phyloP scores from a whole-genome alignment of 2,113 vertebrate genomes.

The Calidris pugnax region DNA sequence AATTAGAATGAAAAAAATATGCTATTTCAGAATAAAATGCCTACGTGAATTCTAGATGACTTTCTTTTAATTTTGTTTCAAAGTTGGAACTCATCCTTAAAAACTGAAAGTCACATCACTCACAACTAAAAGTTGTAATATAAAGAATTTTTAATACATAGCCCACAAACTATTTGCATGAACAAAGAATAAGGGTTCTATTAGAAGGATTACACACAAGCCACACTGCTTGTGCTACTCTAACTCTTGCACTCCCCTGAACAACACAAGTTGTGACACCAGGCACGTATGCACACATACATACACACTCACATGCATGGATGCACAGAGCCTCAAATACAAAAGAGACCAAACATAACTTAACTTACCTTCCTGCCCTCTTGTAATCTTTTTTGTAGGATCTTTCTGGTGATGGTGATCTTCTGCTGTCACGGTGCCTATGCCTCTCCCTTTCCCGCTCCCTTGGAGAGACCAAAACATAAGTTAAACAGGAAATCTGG shows the following conservation, averaged over 20 bases:
- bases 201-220: not conserved
- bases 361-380: slow-evolving; percentile 83
- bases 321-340: not conserved
- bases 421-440: slow-evolving; percentile 86
- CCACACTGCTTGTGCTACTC: not conserved
- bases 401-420: slow-evolving; percentile 86
- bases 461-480: slow-evolving; percentile 71
- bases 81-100: not conserved
- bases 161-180: not conserved
- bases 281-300: not conserved
- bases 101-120: not conserved
- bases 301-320: not conserved
- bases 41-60: not conserved
- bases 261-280: not conserved
- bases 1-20: not conserved
- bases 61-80: not conserved
- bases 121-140: not conserved
- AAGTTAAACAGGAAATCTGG: slow-evolving; percentile 29
- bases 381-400: slow-evolving; percentile 86
- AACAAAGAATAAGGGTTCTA: not conserved
- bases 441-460: slow-evolving; percentile 85
- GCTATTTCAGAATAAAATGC: not conserved
- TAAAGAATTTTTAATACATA: not conserved
- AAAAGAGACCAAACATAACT: not conserved
- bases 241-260: not conserved